Evolutionary conservation across 2,888 invertebrate species (phyloP).

Genomic region (Calliopum simillimum): DNA sequence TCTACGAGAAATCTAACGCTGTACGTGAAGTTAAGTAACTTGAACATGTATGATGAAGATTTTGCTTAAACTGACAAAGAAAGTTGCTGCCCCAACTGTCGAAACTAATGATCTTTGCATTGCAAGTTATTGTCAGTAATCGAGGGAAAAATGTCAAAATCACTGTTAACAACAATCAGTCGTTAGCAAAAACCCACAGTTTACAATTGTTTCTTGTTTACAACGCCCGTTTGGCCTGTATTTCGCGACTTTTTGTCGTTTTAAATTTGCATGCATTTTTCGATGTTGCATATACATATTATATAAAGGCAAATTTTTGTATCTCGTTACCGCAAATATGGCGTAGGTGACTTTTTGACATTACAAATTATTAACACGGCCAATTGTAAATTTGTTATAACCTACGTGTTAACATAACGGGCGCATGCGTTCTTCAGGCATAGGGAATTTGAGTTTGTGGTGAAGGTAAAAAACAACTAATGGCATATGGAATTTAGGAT

Average conservation of each 20-base stretch:
- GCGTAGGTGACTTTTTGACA: constrained; percentile 28
- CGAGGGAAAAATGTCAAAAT: no score
- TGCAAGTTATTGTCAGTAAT: no score
- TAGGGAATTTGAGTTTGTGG: not conserved
- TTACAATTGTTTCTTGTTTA: not conserved
- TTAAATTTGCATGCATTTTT: not conserved
- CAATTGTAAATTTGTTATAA: not conserved
- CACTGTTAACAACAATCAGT: no score
- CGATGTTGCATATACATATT: not conserved
- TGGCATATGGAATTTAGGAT: no score
- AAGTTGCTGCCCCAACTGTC: no score
- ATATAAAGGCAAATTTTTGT: not conserved
- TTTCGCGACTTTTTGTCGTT: not conserved
- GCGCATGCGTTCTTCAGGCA: not conserved
- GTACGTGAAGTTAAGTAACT: no score
- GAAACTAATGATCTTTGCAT: no score
- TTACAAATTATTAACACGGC: constrained; percentile 13
- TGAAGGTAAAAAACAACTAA: constrained; percentile 1
- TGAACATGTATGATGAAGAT: no score
- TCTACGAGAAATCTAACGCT: no score
- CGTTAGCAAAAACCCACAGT: no score
- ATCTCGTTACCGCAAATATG: not conserved
- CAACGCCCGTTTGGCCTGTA: not conserved
- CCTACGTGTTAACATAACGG: not conserved
- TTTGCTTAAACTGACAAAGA: no score